Evolutionary conservation across 2,888 invertebrate genomes (phyloP).

Genomic region (Anthrax anthrax): DNA sequence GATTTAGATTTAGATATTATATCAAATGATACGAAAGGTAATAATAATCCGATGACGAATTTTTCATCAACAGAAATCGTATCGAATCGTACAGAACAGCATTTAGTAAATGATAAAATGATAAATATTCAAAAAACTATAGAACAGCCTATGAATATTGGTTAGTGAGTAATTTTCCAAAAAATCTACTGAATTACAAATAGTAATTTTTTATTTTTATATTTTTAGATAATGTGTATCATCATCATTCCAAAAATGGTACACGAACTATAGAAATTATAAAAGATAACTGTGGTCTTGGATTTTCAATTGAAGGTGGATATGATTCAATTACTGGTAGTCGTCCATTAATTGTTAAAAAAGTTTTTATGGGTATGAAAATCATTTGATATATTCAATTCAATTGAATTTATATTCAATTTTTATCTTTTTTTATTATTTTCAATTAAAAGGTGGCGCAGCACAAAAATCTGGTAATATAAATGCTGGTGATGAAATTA

Average conservation of each 20-base stretch:
- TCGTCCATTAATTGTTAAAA: constrained; percentile 76
- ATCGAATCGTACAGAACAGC: too few relatives aligned
- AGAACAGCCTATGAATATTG: too few relatives aligned
- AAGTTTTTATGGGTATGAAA: constrained; percentile 76
- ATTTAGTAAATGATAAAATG: too few relatives aligned
- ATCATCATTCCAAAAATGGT: too few relatives aligned
- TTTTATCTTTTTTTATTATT: constrained; percentile 1
- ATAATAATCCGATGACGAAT: too few relatives aligned
- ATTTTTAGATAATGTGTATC: too few relatives aligned
- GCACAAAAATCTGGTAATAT: constrained; percentile 77
- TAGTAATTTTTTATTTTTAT: too few relatives aligned
- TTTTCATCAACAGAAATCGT: too few relatives aligned
- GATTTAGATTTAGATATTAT: constrained; percentile 32
- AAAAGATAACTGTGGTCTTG: constrained; percentile 77
- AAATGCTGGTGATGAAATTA: constrained; percentile 72
- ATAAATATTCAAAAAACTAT: too few relatives aligned
- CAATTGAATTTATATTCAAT: background rate
- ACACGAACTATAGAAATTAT: constrained; percentile 24
- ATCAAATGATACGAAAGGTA: constrained; percentile 22
- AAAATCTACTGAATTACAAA: too few relatives aligned
- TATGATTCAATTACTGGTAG: constrained; percentile 82
- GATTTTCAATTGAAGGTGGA: constrained; percentile 90
- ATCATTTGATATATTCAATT: background rate
- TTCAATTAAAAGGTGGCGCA: constrained; percentile 58
- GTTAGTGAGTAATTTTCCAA: too few relatives aligned